Conservation (phyloP, 2,797 vertebrate species). For the Chelidonichthys spinosus region DNA sequence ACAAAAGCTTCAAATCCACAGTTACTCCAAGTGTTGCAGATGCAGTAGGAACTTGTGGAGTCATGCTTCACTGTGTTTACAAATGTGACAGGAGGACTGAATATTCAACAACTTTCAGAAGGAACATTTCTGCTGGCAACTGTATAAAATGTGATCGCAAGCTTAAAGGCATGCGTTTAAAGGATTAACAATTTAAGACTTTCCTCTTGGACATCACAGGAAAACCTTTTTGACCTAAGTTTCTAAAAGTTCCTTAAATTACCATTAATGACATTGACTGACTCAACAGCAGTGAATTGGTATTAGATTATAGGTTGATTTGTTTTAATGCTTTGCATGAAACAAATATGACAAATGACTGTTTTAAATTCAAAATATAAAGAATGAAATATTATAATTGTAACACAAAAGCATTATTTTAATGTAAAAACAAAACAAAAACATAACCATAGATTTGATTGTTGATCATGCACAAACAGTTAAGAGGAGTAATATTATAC, state of each 20-base stretch:
- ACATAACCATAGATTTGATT: background rate
- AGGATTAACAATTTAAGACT: background rate
- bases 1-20: background rate
- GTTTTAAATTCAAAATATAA: too few relatives aligned
- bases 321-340: background rate
- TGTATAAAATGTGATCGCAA: background rate
- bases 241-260: background rate
- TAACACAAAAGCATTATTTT: background rate
- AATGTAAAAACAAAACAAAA: background rate
- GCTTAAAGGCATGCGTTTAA: background rate
- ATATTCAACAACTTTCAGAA: background rate
- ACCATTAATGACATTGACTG: background rate
- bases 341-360: background rate
- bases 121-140: background rate
- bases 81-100: background rate
- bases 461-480: background rate
- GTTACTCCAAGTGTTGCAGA: background rate
- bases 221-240: background rate
- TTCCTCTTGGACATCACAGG: background rate
- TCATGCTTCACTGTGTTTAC: background rate
- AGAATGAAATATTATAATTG: background rate
- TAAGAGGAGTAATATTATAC: background rate
- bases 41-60: background rate
- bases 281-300: background rate
- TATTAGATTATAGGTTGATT: background rate